A percentile compares a stretch with the other conserved stretches of the same genome.
Conservation (phyloP, 2,113 vertebrate genomes). For the Mellivora capensis region DNA sequence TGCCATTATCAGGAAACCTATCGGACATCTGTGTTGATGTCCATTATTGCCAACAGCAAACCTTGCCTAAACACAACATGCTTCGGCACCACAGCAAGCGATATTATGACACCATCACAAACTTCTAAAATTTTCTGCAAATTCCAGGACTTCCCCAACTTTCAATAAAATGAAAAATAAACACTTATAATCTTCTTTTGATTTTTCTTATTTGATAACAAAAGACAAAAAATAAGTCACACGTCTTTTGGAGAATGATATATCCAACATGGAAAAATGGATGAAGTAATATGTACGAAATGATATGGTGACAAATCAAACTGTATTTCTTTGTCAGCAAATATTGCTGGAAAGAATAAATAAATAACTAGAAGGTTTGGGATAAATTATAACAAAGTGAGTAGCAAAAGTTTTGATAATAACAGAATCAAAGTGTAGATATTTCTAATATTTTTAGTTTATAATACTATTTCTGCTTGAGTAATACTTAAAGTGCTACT, state of each 20-base stretch:
- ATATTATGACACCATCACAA: neutral
- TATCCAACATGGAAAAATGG: neutral
- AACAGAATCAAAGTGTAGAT: neutral
- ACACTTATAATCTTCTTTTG: neutral
- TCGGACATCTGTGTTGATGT: neutral
- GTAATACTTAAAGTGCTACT: neutral
- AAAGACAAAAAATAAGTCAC: neutral
- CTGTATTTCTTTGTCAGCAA: neutral
- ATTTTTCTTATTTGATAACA: neutral
- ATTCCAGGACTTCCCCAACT: neutral
- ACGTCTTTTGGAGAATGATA: neutral
- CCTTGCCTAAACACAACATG: neutral
- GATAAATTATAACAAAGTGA: neutral
- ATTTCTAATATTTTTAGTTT: neutral
- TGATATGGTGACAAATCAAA: neutral
- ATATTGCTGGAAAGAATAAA: neutral
- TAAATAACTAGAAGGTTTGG: neutral
- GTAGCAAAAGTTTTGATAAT: neutral
- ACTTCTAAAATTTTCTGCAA: neutral
- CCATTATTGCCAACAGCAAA: neutral
- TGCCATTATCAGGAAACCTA: neutral
- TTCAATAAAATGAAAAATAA: neutral
- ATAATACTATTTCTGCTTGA: neutral
- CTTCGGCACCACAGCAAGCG: neutral
- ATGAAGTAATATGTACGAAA: neutral